Conservation (phyloP, 2,888 invertebrate genomes). For the Parascotia fuliginaria region DNA sequence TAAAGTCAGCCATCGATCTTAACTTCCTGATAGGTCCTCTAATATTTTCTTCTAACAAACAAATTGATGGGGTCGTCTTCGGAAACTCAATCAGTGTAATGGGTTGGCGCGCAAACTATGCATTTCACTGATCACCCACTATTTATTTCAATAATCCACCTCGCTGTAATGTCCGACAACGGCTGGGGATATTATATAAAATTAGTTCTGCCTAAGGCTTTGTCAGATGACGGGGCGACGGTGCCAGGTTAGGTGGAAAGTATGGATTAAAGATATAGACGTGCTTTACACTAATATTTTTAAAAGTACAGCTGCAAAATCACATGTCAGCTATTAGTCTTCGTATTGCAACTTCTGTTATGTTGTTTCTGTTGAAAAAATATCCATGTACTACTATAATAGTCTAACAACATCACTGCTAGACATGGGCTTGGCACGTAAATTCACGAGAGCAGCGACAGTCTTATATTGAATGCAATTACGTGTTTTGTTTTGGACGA, state of each 20-base stretch:
- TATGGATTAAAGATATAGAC: background rate
- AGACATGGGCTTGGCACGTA: too few species aligned
- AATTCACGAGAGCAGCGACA: too few species aligned
- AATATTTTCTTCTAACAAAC: conserved; percentile 27
- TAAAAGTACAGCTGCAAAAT: too few species aligned
- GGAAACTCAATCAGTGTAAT: conserved; percentile 68
- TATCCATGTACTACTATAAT: too few species aligned
- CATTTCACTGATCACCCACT: conserved; percentile 69
- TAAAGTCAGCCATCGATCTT: background rate
- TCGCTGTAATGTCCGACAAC: conserved; percentile 49
- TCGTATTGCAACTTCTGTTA: too few species aligned
- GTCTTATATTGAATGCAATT: too few species aligned
- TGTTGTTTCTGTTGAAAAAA: too few species aligned
- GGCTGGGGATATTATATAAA: conserved; percentile 54
- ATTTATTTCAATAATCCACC: conserved; percentile 74
- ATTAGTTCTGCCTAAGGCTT: conserved; percentile 37
- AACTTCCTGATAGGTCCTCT: background rate
- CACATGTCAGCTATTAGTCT: too few species aligned
- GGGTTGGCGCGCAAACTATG: conserved; percentile 58
- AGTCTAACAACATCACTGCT: too few species aligned
- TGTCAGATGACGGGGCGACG: background rate
- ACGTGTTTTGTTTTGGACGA: too few species aligned
- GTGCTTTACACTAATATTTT: too few species aligned
- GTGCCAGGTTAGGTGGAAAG: too few species aligned
- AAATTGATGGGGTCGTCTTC: conserved; percentile 30